Conservation (phyloP, 2,888 invertebrate species). For the Furcula furcula region DNA sequence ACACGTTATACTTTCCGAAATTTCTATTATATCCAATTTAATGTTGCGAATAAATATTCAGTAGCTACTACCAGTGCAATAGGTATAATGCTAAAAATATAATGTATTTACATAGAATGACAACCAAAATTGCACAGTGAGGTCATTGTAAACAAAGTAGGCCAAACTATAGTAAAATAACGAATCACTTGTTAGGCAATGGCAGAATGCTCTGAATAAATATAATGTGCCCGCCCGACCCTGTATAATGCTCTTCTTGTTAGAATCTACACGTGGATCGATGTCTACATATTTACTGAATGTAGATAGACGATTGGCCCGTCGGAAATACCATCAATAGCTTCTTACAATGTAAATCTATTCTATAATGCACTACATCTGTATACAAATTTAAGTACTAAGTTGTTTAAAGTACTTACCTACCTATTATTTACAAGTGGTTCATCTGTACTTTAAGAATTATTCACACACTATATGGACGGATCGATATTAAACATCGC, state of each 20-base stretch:
- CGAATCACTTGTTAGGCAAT: slow-evolving; percentile 64
- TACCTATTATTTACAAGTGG: no score
- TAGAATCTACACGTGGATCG: slow-evolving; percentile 46
- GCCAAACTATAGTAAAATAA: slow-evolving; percentile 54
- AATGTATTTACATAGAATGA: slow-evolving; percentile 16
- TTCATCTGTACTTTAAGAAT: no score
- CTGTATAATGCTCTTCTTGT: slow-evolving; percentile 51
- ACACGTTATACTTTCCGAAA: no score
- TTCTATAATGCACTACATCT: no score
- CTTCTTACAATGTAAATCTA: no score
- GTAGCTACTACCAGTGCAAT: slow-evolving; percentile 13
- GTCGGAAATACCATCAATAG: not conserved
- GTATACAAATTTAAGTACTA: no score
- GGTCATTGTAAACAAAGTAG: slow-evolving; percentile 52
- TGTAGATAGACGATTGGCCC: slow-evolving; percentile 9
- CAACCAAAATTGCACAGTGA: slow-evolving; percentile 36
- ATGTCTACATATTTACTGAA: slow-evolving; percentile 22
- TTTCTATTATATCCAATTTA: not conserved
- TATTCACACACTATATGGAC: no score
- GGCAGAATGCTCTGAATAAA: slow-evolving; percentile 56
- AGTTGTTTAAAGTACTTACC: no score
- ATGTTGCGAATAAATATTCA: slow-evolving; percentile 3
- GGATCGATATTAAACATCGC: no score
- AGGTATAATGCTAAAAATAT: slow-evolving; percentile 5
- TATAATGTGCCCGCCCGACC: slow-evolving; percentile 39